Evolutionary conservation across 2,113 vertebrate species (phyloP).

Genomic region (Grus americana): DNA sequence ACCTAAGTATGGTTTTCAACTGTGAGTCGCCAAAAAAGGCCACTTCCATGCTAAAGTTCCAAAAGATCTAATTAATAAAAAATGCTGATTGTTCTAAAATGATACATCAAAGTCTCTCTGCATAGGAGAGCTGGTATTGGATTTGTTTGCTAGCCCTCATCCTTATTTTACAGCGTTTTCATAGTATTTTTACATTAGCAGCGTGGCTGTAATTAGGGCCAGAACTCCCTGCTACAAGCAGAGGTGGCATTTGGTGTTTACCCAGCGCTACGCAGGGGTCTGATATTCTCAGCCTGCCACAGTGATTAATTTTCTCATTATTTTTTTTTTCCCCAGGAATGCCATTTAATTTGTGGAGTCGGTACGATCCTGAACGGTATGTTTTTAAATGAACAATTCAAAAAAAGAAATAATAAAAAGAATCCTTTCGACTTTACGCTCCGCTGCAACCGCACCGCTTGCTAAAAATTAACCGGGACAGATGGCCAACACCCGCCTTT

Average conservation of each 20-base stretch:
- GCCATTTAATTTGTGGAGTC: not conserved
- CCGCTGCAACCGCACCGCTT: not conserved
- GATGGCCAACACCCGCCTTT: not conserved
- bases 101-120: too few relatives aligned
- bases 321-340: not conserved
- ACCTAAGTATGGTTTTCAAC: fast-evolving
- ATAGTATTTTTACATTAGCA: fast-evolving
- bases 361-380: not conserved
- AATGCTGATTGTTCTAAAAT: fast-evolving
- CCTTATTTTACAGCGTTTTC: fast-evolving
- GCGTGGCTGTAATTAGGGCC: fast-evolving
- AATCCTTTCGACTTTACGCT: not conserved
- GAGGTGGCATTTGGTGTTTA: fast-evolving
- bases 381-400: too few relatives aligned
- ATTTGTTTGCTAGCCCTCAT: not conserved
- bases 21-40: not conserved
- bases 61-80: not conserved
- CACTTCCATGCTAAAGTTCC: not conserved
- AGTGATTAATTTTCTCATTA: too few relatives aligned
- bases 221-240: fast-evolving
- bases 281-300: not conserved
- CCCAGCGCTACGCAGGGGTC: fast-evolving
- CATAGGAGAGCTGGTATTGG: fast-evolving
- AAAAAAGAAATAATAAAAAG: too few relatives aligned
- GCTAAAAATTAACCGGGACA: not conserved